Evolutionary conservation across 64 coral and sea anemone species (phyloP), one percentile per base, ranked within the genome.

Genomic region (Montipora capricornis): DNA sequence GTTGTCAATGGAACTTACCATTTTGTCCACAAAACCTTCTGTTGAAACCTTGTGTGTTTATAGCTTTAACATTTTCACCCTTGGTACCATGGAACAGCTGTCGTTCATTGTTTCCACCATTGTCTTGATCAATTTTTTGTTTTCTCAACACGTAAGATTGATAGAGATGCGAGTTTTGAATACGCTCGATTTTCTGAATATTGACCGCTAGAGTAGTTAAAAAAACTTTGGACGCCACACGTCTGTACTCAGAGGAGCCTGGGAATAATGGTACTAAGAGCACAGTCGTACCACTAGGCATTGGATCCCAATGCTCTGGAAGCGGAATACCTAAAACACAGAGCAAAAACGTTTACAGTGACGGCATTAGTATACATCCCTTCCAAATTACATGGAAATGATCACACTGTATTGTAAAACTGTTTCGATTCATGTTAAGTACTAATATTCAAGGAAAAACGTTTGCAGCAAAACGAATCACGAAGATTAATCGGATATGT

Each of bases 21-120:
- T 84, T 24, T 1, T 5, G 59, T 49, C 62, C 81, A 69, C 60
- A 68, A 10, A 84, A 84, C 15, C 81, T 84, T 69, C 81, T 67
- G 81, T 84, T 84, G 6, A 84, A 84, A 46, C 81, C 81, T 9
- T 84, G 81, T n/a, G 61, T 48, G 81, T 84, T 84, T 15, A 84
- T 84, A 16, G 13, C 12, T 14, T 1, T 17, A 4, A 84, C 6
- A 48, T 69, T 84, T 67, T 48, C 68, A 48, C 5, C 15, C 8
- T 84, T 14, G 3, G 81, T 84, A 9, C 81, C 81, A 68, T 84
- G 61, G 14, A 84, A 84, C 60, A 84, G 44, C 60, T 70, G 81
- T 47, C 16, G 16, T 69, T 84, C 81, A 45, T 15, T 84, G 20
- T 84, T 68, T 84, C 81, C 13, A 47, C 81, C 81, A 68, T 19